Evolutionary conservation across 2,797 vertebrate genomes (phyloP).

Genomic region (Malurus leucopterus): DNA sequence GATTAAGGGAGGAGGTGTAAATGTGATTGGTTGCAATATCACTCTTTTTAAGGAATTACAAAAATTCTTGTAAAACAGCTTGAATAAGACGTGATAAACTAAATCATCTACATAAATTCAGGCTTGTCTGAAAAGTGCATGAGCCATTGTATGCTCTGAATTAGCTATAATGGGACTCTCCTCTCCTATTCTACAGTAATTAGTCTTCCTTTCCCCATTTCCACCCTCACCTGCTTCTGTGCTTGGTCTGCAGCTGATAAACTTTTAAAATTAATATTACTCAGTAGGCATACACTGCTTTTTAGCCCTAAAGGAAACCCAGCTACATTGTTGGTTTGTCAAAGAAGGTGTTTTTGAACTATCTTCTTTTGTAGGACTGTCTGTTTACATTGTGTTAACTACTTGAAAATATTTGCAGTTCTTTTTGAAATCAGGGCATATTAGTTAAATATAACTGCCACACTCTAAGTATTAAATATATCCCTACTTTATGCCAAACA

Average conservation of each 20-base stretch:
- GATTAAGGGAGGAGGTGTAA: background rate
- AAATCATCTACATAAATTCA: background rate
- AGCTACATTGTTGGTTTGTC: background rate
- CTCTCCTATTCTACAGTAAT: background rate
- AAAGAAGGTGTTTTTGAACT: background rate
- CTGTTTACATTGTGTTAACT: background rate
- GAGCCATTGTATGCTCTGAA: background rate
- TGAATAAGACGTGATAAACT: background rate
- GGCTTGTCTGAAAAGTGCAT: background rate
- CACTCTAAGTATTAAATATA: background rate
- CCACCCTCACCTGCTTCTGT: background rate
- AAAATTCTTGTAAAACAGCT: background rate
- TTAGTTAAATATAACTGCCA: background rate
- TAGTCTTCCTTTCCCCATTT: background rate
- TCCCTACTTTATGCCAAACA: background rate
- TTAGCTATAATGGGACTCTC: background rate
- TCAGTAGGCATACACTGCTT: background rate
- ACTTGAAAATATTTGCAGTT: background rate
- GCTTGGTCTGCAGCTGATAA: background rate
- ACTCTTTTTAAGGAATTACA: background rate
- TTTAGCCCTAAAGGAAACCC: background rate
- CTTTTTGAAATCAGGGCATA: background rate
- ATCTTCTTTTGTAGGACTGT: background rate
- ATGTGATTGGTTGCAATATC: background rate
- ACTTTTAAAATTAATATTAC: background rate